Conservation (phyloP, 2,113 vertebrate species). For the Penelope pileata region DNA sequence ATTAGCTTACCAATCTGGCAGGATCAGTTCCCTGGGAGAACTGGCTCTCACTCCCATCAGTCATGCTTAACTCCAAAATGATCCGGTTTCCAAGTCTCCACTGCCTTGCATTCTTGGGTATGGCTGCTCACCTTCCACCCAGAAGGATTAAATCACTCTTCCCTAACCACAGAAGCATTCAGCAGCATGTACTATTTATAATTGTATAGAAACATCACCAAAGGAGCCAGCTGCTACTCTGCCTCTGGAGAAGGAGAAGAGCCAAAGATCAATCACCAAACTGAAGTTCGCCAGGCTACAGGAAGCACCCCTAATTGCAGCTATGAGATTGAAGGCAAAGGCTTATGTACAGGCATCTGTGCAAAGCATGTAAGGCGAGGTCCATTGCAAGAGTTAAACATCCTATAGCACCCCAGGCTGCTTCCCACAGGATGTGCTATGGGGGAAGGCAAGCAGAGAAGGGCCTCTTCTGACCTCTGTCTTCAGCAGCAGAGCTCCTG, state of each 20-base stretch:
- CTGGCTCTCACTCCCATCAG: background rate
- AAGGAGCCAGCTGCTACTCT: background rate
- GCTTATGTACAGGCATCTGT: background rate
- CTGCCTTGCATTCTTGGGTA: background rate
- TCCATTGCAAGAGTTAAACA: fast-evolving
- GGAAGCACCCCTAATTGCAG: background rate
- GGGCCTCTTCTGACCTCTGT: background rate
- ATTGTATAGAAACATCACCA: background rate
- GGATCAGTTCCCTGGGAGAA: background rate
- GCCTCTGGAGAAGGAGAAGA: background rate
- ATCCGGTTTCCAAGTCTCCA: background rate
- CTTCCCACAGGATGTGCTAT: background rate
- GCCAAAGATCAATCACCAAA: background rate
- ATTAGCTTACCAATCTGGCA: background rate
- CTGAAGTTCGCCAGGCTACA: fast-evolving
- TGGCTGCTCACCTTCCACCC: background rate
- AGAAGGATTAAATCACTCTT: background rate
- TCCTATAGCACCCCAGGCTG: fast-evolving
- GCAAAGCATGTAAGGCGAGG: fast-evolving
- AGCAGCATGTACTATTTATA: background rate
- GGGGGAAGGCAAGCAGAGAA: background rate
- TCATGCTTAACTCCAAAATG: background rate
- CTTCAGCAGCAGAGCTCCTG: background rate
- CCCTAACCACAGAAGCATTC: background rate
- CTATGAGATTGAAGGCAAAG: background rate